A percentile compares a stretch with the other conserved stretches of the same genome.
These are phyloP conservation scores for Tetrax tetrax DNA, from an alignment of 2,113 vertebrate genomes.

Conservation along the genomic window DNA sequence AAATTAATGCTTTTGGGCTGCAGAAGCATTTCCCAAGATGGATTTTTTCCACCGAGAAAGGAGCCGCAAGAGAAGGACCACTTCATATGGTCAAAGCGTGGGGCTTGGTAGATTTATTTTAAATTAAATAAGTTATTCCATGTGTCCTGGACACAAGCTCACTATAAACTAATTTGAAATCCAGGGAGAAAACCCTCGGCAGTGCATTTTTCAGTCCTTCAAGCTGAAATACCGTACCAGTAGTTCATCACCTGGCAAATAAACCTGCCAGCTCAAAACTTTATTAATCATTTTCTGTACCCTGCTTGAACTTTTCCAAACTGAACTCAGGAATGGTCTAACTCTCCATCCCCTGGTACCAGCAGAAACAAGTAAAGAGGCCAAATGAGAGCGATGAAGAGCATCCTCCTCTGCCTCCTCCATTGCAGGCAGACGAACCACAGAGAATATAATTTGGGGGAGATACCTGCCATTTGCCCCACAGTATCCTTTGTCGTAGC, in stretches of 20 bases:
- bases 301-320: conserved; percentile 48
- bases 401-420: background rate
- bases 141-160: conserved; percentile 44
- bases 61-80: conserved; percentile 40
- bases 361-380: background rate
- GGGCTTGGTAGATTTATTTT: conserved; percentile 64
- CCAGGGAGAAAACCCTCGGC: conserved; percentile 28
- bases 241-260: conserved; percentile 68
- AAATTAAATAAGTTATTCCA: conserved; percentile 68
- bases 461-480: background rate
- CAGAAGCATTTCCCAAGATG: conserved; percentile 36
- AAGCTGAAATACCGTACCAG: conserved; percentile 23
- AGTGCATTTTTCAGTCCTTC: conserved; percentile 45
- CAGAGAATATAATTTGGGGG: fast-evolving
- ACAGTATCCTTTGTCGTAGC: background rate
- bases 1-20: conserved; percentile 30
- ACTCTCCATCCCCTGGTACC: background rate
- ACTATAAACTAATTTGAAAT: conserved; percentile 58
- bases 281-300: conserved; percentile 56
- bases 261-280: conserved; percentile 56
- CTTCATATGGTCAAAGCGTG: conserved; percentile 42
- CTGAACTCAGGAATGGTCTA: background rate
- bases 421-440: background rate
- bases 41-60: conserved; percentile 57
- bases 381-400: background rate